A percentile compares a stretch with the other conserved stretches of the same genome.
Conservation (phyloP, 2,797 vertebrate genomes). For the Bradypus variegatus region DNA sequence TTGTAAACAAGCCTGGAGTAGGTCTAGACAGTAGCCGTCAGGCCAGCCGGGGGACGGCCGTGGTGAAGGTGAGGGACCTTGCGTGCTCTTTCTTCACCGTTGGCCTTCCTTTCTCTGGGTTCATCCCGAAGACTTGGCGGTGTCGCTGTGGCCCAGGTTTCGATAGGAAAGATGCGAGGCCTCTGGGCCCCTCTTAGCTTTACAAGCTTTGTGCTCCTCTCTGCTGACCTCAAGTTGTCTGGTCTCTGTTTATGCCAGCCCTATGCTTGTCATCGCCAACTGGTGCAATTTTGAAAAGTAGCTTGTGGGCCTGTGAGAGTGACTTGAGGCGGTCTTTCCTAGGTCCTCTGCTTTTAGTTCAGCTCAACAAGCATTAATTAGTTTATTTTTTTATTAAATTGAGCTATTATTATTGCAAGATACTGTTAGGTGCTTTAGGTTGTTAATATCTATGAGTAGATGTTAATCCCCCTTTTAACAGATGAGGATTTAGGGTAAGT, state of each 20-base stretch:
- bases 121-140: background rate
- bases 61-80: constrained; percentile 84
- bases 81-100: constrained; percentile 27
- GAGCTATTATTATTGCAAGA: background rate
- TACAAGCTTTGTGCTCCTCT: too few relatives aligned
- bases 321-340: background rate
- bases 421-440: background rate
- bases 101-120: background rate
- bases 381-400: background rate
- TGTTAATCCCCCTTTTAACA: background rate
- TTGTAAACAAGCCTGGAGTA: constrained; percentile 82
- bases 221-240: background rate
- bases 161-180: background rate
- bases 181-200: background rate
- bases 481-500: background rate
- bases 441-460: background rate
- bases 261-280: background rate
- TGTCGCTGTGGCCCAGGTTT: background rate
- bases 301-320: background rate
- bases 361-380: background rate
- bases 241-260: background rate
- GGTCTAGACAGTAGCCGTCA: constrained; percentile 74
- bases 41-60: constrained; percentile 74
- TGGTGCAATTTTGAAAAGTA: background rate
- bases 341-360: background rate